These are phyloP conservation scores for Pteronura brasiliensis DNA, from an alignment of 2,113 vertebrate species.

Conservation along the genomic window DNA sequence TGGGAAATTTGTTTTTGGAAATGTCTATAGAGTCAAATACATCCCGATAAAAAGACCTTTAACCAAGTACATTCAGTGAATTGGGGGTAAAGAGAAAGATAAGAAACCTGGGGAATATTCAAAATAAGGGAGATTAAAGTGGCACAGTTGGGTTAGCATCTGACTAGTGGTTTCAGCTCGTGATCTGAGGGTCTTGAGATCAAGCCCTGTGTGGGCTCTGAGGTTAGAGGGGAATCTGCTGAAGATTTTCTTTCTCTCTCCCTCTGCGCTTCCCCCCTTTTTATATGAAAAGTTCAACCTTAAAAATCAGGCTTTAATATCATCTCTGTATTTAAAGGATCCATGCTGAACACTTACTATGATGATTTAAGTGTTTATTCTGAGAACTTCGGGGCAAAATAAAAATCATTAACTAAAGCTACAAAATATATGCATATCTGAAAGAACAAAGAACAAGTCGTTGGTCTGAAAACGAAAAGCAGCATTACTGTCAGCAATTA, in stretches of 20 bases:
- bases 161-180: background rate
- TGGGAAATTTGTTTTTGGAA: background rate
- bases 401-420: background rate
- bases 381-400: background rate
- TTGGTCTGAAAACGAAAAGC: background rate
- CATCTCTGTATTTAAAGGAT: background rate
- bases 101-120: background rate
- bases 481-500: background rate
- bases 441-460: background rate
- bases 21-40: background rate
- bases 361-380: background rate
- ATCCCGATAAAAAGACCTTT: background rate
- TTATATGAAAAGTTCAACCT: background rate
- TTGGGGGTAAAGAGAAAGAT: background rate
- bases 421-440: background rate
- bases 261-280: background rate
- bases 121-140: background rate
- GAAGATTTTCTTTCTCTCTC: background rate
- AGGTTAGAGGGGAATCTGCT: background rate
- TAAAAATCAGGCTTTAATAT: background rate
- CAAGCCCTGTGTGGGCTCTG: background rate
- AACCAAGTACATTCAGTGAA: background rate
- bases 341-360: background rate
- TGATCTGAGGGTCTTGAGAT: background rate
- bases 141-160: background rate